A percentile compares a stretch with the other conserved stretches of the same genome.
phyloP scores from a whole-genome alignment of 2,113 vertebrate genomes.

The Anas platyrhynchos region DNA sequence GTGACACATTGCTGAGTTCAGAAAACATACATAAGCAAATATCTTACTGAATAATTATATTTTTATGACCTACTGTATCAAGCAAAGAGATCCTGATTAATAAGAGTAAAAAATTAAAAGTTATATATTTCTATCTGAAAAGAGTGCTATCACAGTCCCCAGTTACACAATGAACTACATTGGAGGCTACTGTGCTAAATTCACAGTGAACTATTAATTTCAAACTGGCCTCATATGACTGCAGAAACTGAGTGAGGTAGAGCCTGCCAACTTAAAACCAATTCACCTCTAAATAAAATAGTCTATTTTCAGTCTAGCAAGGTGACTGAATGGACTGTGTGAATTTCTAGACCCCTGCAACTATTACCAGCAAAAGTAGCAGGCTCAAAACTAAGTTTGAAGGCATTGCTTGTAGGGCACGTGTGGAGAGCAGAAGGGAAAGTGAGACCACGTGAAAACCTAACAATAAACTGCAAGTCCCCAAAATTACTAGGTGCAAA shows the following conservation, averaged over 20 bases:
- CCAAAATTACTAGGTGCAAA: accelerated
- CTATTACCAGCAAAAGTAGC: neutral
- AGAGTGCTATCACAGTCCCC: accelerated
- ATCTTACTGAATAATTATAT: neutral
- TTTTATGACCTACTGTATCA: neutral
- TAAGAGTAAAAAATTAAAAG: neutral
- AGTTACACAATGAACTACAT: neutral
- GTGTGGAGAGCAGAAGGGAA: accelerated
- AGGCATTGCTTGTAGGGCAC: accelerated
- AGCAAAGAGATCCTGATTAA: neutral
- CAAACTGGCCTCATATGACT: neutral
- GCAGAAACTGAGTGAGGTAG: neutral
- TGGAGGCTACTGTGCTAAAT: accelerated
- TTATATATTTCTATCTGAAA: neutral
- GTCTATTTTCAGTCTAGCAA: neutral
- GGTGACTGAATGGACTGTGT: neutral
- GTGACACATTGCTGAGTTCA: neutral
- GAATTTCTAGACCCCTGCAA: neutral
- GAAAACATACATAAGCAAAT: neutral
- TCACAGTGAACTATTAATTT: neutral
- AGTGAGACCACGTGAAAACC: neutral
- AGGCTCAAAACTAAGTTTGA: neutral
- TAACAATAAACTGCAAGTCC: neutral
- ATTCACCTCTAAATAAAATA: neutral
- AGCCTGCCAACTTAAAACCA: neutral